Conservation (phyloP, 2,888 invertebrate species). For the Diarsia mendica region DNA sequence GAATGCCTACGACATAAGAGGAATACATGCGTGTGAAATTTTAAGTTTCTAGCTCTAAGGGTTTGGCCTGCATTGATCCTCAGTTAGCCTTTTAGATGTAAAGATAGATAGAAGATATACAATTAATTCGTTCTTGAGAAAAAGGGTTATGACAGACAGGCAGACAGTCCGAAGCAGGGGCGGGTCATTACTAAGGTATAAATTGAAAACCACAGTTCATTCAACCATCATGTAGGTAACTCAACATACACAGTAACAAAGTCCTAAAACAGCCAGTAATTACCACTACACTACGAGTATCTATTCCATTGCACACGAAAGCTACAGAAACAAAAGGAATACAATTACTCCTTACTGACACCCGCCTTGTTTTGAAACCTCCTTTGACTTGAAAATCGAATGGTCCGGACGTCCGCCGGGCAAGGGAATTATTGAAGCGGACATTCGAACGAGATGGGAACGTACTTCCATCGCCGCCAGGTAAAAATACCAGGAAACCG, state of each 20-base stretch:
- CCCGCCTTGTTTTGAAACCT: conserved; percentile 29
- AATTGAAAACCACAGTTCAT: neutral
- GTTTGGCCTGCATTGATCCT: too few relatives aligned
- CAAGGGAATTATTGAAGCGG: conserved; percentile 57
- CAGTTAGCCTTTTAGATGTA: too few relatives aligned
- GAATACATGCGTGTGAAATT: too few relatives aligned
- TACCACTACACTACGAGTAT: neutral
- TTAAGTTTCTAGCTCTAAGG: too few relatives aligned
- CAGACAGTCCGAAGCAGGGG: neutral
- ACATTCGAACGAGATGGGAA: conserved; percentile 39
- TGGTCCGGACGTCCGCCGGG: conserved; percentile 54
- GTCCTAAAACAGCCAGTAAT: neutral
- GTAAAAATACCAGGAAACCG: conserved; percentile 2
- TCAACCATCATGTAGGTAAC: neutral
- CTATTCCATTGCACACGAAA: conserved; percentile 31
- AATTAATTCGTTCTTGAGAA: too few relatives aligned
- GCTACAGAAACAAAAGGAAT: conserved; percentile 27
- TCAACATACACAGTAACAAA: neutral
- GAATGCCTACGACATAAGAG: too few relatives aligned
- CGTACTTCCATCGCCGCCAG: conserved; percentile 12
- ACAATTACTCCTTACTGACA: conserved; percentile 22
- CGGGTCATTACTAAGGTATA: neutral
- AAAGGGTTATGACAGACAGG: too few relatives aligned
- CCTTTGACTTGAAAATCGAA: conserved; percentile 54
- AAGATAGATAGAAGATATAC: too few relatives aligned